These are phyloP conservation scores for Aphelenchoides fujianensis DNA, from an alignment of 1,140 invertebrate species.

Conservation along the genomic window DNA sequence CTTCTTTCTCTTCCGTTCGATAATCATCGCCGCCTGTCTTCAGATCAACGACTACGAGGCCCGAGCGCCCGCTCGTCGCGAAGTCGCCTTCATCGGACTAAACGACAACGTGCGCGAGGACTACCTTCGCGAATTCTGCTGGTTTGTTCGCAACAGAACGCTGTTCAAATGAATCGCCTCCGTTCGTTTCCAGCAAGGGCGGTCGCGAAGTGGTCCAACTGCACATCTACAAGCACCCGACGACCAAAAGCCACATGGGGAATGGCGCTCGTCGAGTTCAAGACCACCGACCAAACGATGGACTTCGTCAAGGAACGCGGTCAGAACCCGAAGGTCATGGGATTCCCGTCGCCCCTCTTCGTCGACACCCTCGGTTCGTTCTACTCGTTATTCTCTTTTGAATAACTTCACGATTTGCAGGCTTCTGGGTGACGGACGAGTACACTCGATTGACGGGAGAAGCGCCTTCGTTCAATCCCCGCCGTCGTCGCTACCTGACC, in stretches of 20 bases:
- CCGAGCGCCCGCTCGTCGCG: conserved; percentile 20
- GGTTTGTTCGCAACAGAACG: conserved; percentile 22
- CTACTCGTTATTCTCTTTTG: neutral
- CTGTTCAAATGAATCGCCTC: neutral
- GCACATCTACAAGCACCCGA: conserved; percentile 29
- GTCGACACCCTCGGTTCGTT: conserved; percentile 3
- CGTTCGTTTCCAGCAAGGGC: conserved; percentile 14
- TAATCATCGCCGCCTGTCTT: neutral
- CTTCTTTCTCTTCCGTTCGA: no score
- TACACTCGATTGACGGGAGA: conserved; percentile 12
- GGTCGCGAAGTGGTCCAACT: conserved; percentile 25
- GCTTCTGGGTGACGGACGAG: conserved; percentile 13
- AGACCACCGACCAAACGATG: neutral
- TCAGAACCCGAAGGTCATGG: conserved; percentile 11
- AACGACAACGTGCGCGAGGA: conserved; percentile 41
- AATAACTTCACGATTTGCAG: neutral
- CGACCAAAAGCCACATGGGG: conserved; percentile 29
- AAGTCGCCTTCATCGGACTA: conserved; percentile 36
- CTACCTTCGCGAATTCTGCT: conserved; percentile 31
- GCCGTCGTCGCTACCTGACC: neutral
- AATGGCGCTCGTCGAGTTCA: conserved; percentile 42
- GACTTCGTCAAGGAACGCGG: conserved; percentile 7
- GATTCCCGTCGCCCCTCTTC: conserved; percentile 10
- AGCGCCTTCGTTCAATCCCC: neutral
- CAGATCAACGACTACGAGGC: conserved; percentile 2